Evolutionary conservation across 2,888 invertebrate species (phyloP).

Genomic region (Ennomos quercinarius): DNA sequence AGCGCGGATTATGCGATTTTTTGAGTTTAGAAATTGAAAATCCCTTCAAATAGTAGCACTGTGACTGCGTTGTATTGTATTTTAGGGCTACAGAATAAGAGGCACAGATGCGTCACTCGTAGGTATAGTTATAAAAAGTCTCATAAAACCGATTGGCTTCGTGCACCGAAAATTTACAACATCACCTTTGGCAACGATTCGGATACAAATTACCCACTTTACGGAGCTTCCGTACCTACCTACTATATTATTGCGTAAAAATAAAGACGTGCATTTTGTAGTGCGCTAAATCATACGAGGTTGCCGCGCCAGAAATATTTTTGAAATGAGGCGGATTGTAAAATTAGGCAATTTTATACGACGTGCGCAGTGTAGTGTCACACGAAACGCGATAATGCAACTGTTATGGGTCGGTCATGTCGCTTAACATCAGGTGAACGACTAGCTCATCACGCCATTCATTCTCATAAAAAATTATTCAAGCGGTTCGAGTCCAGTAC

Average conservation of each 20-base stretch:
- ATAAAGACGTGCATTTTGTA: constrained; percentile 35
- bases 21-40: constrained; percentile 26
- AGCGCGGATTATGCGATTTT: constrained; percentile 33
- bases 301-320: constrained; percentile 22
- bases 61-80: constrained; percentile 24
- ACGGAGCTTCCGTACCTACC: constrained; percentile 37
- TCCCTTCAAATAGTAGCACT: constrained; percentile 1
- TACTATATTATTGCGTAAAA: constrained; percentile 40
- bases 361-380: no score
- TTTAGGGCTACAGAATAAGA: constrained; percentile 19
- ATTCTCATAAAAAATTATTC: no score
- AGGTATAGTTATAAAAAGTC: constrained; percentile 32
- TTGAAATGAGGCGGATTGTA: constrained; percentile 1
- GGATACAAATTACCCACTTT: constrained; percentile 39
- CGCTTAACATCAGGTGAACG: no score
- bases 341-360: constrained; percentile 9
- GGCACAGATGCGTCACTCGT: constrained; percentile 22
- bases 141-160: constrained; percentile 34
- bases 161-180: constrained; percentile 34
- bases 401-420: no score
- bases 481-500: no score
- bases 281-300: constrained; percentile 29
- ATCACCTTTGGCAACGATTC: constrained; percentile 38
- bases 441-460: no score
- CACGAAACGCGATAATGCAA: no score